Evolutionary conservation across 2,113 vertebrate genomes (phyloP), one percentile per base, ranked within the genome.

Genomic region (Nanger granti): DNA sequence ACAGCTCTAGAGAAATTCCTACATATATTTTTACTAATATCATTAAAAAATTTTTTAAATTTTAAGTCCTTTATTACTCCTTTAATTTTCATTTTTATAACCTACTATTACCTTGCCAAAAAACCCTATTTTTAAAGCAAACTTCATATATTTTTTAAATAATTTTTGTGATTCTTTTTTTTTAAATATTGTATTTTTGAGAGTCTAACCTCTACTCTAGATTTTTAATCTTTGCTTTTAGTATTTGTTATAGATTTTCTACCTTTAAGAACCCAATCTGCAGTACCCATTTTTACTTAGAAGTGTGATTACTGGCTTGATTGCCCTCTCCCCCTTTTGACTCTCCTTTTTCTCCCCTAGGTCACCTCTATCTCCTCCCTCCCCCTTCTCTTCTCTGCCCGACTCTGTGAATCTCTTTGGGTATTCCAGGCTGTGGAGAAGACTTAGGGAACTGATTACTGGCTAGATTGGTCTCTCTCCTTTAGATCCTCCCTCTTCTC

Each of bases 31-130:
- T 73, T 73, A 12, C 20, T 37, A 37, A 24, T 73, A 73, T 37
- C 18, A 37, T 73, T 69, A 1, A 0, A 0, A 5, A 37, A 20
- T 37, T 66, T 66, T 66, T 20, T 3, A 0, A n/a, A 37, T 11
- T 69, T 22, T 37, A 69, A 37, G 34, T 69, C 66, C n/a, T 37
- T 69, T 69, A 69, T 69, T 69, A 22, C 66, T 11, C n/a, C 66
- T 69, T 69, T 69, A 37, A 73, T 73, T 37, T 73, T 73, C 4
- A 11, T 37, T 73, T 69, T 73, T 37, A 73, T 73, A 37, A 73
- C n/a, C 66, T 73, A 22, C 18, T 73, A 73, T 73, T 73, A 22
- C n/a, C n/a, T 73, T 22, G 4, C n/a, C 20, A 22, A 37, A 73
- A 37, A 20, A 22, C n/a, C n/a, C 18, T 69, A 22, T 73, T 73